Conservation (phyloP, 2,797 vertebrate genomes). For the Strix occidentalis region DNA sequence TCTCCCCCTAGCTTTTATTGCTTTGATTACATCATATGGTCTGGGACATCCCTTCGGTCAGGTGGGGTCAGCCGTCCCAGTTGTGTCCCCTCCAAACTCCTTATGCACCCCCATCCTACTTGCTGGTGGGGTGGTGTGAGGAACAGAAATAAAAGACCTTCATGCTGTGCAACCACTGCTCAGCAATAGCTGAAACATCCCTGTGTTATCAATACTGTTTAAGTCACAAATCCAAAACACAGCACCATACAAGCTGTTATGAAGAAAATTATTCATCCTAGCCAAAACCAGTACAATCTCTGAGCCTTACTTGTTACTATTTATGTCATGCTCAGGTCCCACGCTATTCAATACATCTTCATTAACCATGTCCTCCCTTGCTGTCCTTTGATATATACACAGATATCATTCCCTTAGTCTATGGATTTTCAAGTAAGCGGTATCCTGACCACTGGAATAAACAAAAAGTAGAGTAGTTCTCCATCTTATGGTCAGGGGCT, state of each 20-base stretch:
- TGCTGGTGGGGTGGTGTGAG: not conserved
- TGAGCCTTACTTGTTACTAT: fast-evolving
- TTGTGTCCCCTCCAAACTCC: not conserved
- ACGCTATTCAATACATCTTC: not conserved
- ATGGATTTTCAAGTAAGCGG: not conserved
- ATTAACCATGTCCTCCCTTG: not conserved
- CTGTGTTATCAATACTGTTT: not conserved
- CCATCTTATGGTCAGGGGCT: not conserved
- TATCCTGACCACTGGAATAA: not conserved
- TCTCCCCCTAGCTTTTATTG: not conserved
- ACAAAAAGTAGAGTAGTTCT: not conserved
- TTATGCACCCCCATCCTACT: not conserved
- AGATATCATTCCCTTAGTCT: not conserved
- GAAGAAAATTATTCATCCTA: not conserved
- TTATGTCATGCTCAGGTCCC: not conserved
- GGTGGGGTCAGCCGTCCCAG: not conserved
- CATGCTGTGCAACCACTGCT: not conserved
- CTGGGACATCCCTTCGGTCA: not conserved
- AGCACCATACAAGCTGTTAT: not conserved
- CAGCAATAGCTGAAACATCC: not conserved
- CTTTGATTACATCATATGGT: fast-evolving
- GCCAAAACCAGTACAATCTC: not conserved
- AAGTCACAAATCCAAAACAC: not conserved
- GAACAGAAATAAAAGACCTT: not conserved
- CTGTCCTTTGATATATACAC: not conserved